Base-by-base conservation (phyloP, 2,888 invertebrate species). In the Tinea pellionella region DNA sequence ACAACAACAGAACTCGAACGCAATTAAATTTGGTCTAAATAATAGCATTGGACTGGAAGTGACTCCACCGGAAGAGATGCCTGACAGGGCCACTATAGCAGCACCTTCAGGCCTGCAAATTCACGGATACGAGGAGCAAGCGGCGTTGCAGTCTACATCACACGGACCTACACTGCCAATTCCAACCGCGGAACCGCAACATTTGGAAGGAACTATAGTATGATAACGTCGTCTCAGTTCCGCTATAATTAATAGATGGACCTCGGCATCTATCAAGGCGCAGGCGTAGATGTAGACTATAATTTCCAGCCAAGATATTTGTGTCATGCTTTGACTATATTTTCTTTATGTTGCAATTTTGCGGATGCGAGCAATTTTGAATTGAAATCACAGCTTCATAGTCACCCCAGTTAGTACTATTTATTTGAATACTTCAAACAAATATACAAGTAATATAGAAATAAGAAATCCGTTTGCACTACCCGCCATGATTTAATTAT, bases 191-290 rank as follows among this genome's bases (percentile, higher is more conserved):
- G 92, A 92, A 71, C 90, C 93, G 15, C 93, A 93, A 74, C 93
- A 94, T 73, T 86, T 95, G 63, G 95, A 95, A 82, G 96, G 96
- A 67, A 96, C 96, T 74, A 95, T 96, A 84, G 96, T 96, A 94
- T 96, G 95, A 96, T 92, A 12, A n/a, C 94, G 95, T 84, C 91
- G 94, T 89, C 89, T 93, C 82, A 92, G 93, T 89, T 92, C 93
- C 81, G 91, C 92, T 67, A 84, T 90, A 70, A 90, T 92, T 77
- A 93, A 92, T 74, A 92, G 90, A 79, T 91, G 92, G 91, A 90
- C 90, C 75, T 92, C 90, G 53, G 24, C 15, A 13, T 47, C 2
- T 24, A 6, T 24, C 24, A 24, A 24, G 37, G 37, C 9, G 3
- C 37, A 37, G 24, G 9, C n/a, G 9, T 51, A 51, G 13, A 51